These are phyloP conservation scores for Drosophila nr. fundita DNA, from an alignment of 2,888 invertebrate genomes.

Conservation along the genomic window DNA sequence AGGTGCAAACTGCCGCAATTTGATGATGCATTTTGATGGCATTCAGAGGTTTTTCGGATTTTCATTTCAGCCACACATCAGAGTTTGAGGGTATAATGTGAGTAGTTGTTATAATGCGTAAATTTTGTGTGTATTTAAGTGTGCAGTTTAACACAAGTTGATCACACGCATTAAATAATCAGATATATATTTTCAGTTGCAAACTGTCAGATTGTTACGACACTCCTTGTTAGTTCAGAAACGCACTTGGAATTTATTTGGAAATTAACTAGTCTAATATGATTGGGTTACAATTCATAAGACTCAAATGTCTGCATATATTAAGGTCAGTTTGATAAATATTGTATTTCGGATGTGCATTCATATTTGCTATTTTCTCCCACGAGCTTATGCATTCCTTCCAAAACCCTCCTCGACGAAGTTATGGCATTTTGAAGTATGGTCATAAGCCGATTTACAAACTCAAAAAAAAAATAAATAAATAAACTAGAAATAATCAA, in stretches of 20 bases:
- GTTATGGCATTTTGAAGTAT: no score
- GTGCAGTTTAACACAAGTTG: constrained; percentile 2
- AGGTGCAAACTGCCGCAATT: constrained; percentile 70
- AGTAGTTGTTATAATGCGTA: background rate
- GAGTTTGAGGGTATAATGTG: background rate
- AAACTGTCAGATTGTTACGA: background rate
- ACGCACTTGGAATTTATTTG: no score
- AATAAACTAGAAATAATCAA: background rate
- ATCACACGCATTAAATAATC: background rate
- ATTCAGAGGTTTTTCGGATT: constrained; percentile 39
- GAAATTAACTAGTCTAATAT: background rate
- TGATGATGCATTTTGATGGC: constrained; percentile 61
- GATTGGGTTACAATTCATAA: background rate
- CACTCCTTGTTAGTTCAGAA: background rate
- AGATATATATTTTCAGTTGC: background rate
- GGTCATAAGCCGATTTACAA: no score
- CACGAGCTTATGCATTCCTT: background rate
- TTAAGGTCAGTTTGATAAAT: background rate
- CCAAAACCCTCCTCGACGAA: no score
- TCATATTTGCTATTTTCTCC: background rate
- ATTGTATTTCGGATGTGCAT: background rate
- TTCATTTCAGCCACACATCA: constrained; percentile 36
- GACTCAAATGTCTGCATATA: background rate
- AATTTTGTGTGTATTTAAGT: background rate
- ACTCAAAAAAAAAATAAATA: background rate